Evolutionary conservation across 2,113 vertebrate species (phyloP).

Genomic region (Xiphorhynchus elegans): DNA sequence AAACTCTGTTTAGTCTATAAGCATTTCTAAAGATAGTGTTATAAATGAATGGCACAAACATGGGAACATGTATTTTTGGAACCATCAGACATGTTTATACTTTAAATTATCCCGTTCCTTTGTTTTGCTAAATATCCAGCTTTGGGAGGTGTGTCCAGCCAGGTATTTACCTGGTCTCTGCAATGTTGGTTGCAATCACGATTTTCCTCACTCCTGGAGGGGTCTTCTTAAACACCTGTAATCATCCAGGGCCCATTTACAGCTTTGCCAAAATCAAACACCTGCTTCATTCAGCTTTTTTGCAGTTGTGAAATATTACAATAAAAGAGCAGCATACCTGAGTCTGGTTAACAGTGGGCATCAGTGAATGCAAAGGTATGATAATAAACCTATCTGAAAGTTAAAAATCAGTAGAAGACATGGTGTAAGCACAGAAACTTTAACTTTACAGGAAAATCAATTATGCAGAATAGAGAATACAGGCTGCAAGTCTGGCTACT

Average conservation of each 20-base stretch:
- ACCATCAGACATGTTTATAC: not conserved
- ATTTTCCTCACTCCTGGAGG: conserved; percentile 96
- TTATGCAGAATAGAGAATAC: not conserved
- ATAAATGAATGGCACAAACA: not conserved
- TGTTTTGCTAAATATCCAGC: not conserved
- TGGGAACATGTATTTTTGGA: accelerated
- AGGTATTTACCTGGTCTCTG: conserved; percentile 90
- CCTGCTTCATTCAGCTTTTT: not conserved
- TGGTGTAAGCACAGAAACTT: not conserved
- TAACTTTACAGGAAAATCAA: not conserved
- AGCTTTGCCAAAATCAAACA: not conserved
- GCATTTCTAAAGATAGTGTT: not conserved
- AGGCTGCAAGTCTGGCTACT: not conserved
- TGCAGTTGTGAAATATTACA: not conserved
- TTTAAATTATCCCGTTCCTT: not conserved
- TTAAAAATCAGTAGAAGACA: conserved; percentile 36
- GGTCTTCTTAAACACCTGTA: conserved; percentile 95
- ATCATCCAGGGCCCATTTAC: not conserved
- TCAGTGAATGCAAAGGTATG: conserved; percentile 96
- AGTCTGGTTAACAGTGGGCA: conserved; percentile 98
- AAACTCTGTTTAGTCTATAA: not conserved
- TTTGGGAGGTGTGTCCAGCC: not conserved
- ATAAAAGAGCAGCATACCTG: conserved; percentile 79
- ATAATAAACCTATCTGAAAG: conserved; percentile 93
- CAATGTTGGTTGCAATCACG: conserved; percentile 98